phyloP scores from a whole-genome alignment of 2,797 vertebrate genomes.

The Bucorvus abyssinicus region DNA sequence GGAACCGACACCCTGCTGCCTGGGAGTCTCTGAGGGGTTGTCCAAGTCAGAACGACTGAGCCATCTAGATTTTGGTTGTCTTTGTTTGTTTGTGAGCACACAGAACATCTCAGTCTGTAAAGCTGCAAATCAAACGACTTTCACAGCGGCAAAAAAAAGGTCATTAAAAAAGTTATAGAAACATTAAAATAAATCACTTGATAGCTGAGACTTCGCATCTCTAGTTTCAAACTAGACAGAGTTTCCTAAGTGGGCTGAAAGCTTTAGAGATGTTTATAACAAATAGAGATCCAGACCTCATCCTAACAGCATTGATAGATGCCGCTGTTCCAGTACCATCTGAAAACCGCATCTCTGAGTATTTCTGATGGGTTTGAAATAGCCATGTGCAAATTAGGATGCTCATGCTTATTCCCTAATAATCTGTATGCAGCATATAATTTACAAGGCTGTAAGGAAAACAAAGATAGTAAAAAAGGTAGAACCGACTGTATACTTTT shows the following conservation, averaged over 20 bases:
- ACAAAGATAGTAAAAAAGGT: background rate
- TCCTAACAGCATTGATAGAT: background rate
- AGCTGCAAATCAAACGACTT: background rate
- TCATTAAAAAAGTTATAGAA: background rate
- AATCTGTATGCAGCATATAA: background rate
- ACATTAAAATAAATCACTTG: background rate
- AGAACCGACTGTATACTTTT: background rate
- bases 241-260: background rate
- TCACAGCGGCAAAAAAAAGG: background rate
- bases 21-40: background rate
- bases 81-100: background rate
- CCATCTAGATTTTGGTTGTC: background rate
- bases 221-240: background rate
- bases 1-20: background rate
- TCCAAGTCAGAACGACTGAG: background rate
- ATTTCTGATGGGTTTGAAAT: background rate
- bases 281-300: background rate
- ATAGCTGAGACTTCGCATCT: background rate
- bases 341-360: background rate
- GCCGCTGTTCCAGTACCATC: background rate
- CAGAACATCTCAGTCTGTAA: background rate
- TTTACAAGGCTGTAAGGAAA: background rate
- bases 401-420: background rate
- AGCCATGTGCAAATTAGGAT: background rate
- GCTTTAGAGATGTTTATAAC: background rate